These are phyloP conservation scores for Lepidochrysops patricia DNA, from an alignment of 2,888 invertebrate species.

Conservation along the genomic window DNA sequence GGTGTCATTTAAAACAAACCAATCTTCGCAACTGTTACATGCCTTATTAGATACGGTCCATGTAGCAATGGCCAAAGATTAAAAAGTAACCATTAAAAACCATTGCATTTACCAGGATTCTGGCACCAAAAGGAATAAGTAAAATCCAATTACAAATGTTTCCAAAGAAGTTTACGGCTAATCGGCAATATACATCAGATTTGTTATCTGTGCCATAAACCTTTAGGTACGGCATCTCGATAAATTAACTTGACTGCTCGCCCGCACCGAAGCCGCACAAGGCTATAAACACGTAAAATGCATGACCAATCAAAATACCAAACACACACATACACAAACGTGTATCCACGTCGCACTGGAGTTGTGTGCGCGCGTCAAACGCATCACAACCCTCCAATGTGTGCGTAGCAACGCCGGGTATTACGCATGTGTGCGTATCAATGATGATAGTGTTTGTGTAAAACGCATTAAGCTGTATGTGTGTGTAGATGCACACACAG, in stretches of 20 bases:
- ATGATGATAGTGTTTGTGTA: not conserved
- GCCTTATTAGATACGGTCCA: too few relatives aligned
- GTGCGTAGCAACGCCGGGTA: conserved; percentile 14
- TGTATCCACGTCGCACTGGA: conserved; percentile 16
- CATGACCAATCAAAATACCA: conserved; percentile 76
- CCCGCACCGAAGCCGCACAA: conserved; percentile 49
- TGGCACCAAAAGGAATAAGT: not conserved
- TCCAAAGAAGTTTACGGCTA: not conserved
- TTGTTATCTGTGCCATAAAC: conserved; percentile 25
- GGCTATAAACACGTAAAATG: conserved; percentile 72
- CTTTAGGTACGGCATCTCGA: conserved; percentile 43
- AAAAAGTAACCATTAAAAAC: too few relatives aligned
- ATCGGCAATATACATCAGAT: conserved; percentile 21
- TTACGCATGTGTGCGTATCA: not conserved
- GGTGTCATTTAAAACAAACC: too few relatives aligned
- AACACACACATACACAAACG: conserved; percentile 43
- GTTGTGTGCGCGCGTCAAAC: conserved; percentile 15
- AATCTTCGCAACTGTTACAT: too few relatives aligned
- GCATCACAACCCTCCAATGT: conserved; percentile 15
- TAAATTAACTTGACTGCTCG: conserved; percentile 66
- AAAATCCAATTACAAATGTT: conserved; percentile 8
- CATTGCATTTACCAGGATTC: too few relatives aligned
- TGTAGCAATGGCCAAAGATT: too few relatives aligned
- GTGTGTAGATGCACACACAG: conserved; percentile 43
- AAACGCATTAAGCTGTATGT: conserved; percentile 11